Evolutionary conservation across 2,797 vertebrate genomes (phyloP).

Genomic region (Anniella stebbinsi): DNA sequence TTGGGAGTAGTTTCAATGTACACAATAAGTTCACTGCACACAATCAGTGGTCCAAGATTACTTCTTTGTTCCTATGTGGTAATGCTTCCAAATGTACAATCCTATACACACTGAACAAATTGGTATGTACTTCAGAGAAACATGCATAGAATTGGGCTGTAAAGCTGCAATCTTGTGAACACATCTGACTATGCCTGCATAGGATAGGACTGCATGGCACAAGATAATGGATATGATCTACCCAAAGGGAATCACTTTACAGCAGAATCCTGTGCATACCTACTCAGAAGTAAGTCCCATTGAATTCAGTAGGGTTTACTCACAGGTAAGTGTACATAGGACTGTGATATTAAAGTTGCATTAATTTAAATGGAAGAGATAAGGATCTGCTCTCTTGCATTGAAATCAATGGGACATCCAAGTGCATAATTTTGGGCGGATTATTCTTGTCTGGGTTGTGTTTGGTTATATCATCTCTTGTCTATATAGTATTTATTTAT

Average conservation of each 20-base stretch:
- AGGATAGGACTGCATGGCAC: not conserved
- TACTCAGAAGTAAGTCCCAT: not conserved
- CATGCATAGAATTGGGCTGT: not conserved
- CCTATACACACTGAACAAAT: not conserved
- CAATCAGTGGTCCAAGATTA: not conserved
- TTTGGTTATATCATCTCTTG: not conserved
- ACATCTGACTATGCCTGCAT: not conserved
- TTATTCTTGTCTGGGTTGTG: not conserved
- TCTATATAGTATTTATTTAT: constrained; percentile 37
- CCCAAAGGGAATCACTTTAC: not conserved
- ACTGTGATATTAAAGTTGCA: too few relatives aligned
- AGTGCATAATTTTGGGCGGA: not conserved
- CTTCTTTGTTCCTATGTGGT: not conserved
- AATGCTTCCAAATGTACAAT: not conserved
- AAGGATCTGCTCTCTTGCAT: too few relatives aligned
- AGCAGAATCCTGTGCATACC: not conserved
- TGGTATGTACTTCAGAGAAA: not conserved
- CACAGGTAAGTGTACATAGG: too few relatives aligned
- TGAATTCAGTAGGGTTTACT: not conserved
- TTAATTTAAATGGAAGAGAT: not conserved
- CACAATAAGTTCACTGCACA: not conserved
- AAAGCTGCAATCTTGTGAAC: too few relatives aligned
- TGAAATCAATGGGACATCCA: not conserved
- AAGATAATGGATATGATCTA: not conserved
- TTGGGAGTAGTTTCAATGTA: not conserved